Evolutionary conservation across 2,113 vertebrate genomes (phyloP).

Genomic region (Charina bottae): DNA sequence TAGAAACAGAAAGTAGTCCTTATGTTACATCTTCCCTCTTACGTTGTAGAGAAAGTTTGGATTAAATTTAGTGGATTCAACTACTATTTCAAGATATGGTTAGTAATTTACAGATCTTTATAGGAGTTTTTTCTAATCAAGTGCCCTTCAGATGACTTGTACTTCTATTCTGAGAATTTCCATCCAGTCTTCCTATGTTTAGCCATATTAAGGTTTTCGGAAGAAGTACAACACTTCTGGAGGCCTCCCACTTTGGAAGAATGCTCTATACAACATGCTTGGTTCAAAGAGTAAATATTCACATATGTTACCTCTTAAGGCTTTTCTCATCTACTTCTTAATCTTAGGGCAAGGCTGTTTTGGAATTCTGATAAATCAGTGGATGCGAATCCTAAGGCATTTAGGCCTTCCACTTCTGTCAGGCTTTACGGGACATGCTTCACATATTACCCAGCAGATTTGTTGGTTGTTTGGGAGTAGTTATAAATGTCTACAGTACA

Average conservation of each 20-base stretch:
- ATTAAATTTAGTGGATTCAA: neutral
- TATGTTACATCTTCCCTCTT: neutral
- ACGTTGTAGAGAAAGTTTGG: neutral
- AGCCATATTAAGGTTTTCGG: neutral
- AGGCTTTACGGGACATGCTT: neutral
- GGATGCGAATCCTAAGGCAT: neutral
- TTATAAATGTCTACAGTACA: neutral
- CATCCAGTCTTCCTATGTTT: neutral
- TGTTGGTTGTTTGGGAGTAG: neutral
- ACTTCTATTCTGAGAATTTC: neutral
- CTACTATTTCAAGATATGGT: neutral
- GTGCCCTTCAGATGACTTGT: neutral
- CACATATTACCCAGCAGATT: neutral
- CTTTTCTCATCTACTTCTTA: neutral
- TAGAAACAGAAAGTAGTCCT: neutral
- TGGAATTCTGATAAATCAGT: neutral
- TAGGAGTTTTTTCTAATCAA: neutral
- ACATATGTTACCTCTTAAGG: neutral
- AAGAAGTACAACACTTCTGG: neutral
- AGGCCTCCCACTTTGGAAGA: neutral
- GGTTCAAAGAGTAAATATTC: neutral
- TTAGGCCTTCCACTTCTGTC: neutral
- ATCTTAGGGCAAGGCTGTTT: neutral
- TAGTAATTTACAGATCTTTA: neutral
- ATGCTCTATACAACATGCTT: neutral